Conservation (phyloP, 2,113 vertebrate species). For the Kryptolebias marmoratus region DNA sequence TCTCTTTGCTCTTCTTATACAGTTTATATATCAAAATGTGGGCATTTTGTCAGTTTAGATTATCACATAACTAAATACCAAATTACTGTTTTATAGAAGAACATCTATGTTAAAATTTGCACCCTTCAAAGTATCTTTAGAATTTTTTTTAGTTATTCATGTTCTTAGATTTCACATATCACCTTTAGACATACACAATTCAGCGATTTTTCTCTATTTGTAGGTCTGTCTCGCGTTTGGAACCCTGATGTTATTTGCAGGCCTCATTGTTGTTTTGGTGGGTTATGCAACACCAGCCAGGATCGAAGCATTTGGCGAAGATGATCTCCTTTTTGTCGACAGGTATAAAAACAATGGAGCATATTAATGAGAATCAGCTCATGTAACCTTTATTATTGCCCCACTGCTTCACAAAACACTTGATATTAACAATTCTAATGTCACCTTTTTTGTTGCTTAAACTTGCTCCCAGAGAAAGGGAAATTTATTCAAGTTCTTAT, state of each 20-base stretch:
- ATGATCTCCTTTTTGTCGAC: conserved; percentile 94
- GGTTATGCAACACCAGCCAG: conserved; percentile 90
- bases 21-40: no score
- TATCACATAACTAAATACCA: no score
- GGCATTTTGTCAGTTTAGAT: no score
- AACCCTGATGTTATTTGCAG: conserved; percentile 87
- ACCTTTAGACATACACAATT: neutral
- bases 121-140: no score
- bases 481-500: no score
- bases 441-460: neutral
- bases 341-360: conserved; percentile 52
- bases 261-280: conserved; percentile 88
- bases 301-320: conserved; percentile 93
- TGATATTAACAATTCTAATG: no score
- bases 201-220: conserved; percentile 2
- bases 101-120: no score
- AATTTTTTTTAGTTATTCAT: no score
- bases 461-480: no score
- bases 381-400: neutral
- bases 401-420: neutral
- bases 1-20: no score
- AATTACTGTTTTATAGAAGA: no score
- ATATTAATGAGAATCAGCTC: neutral
- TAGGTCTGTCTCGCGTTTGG: conserved; percentile 95
- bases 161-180: neutral